Evolutionary conservation across 2,113 vertebrate species (phyloP).

Genomic region (Urocynchramus pylzowi): DNA sequence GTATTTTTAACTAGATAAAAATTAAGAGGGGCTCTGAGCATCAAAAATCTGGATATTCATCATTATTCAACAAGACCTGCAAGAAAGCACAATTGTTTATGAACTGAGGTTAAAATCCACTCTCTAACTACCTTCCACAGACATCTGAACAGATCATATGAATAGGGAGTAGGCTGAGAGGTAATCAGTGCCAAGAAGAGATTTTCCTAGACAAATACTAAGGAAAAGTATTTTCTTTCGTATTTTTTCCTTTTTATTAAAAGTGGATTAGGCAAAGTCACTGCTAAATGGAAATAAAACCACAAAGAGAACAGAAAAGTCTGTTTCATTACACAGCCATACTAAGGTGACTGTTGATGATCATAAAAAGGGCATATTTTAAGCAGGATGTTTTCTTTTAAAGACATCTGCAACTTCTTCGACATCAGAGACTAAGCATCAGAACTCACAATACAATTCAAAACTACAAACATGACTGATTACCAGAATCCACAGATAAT

Average conservation of each 20-base stretch:
- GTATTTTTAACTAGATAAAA: neutral
- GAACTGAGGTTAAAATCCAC: neutral
- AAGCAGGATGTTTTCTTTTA: neutral
- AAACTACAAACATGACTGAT: neutral
- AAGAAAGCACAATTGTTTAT: neutral
- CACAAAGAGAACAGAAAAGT: neutral
- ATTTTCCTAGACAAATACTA: neutral
- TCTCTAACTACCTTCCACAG: neutral
- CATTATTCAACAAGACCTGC: neutral
- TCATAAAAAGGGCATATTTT: neutral
- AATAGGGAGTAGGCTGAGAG: neutral
- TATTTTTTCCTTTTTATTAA: slow-evolving; percentile 9
- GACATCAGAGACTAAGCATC: neutral
- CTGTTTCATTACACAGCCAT: neutral
- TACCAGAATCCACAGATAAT: neutral
- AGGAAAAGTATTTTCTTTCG: neutral
- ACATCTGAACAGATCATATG: neutral
- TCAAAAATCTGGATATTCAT: neutral
- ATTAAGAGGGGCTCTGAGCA: neutral
- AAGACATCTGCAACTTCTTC: slow-evolving; percentile 3
- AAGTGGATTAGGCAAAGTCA: neutral
- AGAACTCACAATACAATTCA: neutral
- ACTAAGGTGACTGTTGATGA: neutral
- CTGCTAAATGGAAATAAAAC: neutral
- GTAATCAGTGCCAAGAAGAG: neutral